A percentile compares a stretch with the other conserved stretches of the same genome.
Conservation (phyloP, 2,797 vertebrate species). For the Hyperoplus lanceolatus region DNA sequence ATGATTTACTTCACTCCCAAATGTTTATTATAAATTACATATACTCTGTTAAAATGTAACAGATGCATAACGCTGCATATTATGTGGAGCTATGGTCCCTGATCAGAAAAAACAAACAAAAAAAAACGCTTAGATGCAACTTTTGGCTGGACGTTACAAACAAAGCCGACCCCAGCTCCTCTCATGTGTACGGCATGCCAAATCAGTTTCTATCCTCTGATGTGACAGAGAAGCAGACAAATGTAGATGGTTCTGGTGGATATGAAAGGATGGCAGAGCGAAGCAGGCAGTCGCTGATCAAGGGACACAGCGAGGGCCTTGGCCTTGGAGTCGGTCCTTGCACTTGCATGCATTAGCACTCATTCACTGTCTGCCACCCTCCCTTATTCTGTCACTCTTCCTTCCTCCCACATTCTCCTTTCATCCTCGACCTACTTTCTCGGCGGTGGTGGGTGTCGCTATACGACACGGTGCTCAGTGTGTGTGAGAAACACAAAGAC, state of each 20-base stretch:
- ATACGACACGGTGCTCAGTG: slow-evolving; percentile 61
- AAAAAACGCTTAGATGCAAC: background rate
- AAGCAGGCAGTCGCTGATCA: slow-evolving; percentile 40
- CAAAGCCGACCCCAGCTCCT: background rate
- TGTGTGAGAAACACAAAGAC: slow-evolving; percentile 73
- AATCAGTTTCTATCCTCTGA: slow-evolving; percentile 28
- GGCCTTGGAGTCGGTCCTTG: slow-evolving; percentile 38
- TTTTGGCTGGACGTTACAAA: slow-evolving; percentile 12
- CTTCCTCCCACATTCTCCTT: slow-evolving; percentile 78
- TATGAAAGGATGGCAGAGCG: slow-evolving; percentile 48
- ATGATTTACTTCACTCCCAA: background rate
- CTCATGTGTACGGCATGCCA: slow-evolving; percentile 8
- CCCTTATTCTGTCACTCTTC: slow-evolving; percentile 69
- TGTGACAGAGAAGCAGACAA: slow-evolving; percentile 33
- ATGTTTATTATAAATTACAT: background rate
- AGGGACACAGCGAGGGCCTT: slow-evolving; percentile 37
- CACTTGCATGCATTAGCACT: slow-evolving; percentile 70
- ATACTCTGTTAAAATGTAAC: background rate
- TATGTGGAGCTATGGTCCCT: background rate
- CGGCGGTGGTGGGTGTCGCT: slow-evolving; percentile 68
- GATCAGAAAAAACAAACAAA: background rate
- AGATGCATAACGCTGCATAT: background rate
- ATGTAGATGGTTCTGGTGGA: slow-evolving; percentile 24
- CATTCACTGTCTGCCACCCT: slow-evolving; percentile 69
- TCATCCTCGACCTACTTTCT: slow-evolving; percentile 79